Percentiles rank a stretch among this genome's conserved stretches.
Conservation (phyloP, 1,140 invertebrate genomes). For the Centruroides sculpturatus region DNA sequence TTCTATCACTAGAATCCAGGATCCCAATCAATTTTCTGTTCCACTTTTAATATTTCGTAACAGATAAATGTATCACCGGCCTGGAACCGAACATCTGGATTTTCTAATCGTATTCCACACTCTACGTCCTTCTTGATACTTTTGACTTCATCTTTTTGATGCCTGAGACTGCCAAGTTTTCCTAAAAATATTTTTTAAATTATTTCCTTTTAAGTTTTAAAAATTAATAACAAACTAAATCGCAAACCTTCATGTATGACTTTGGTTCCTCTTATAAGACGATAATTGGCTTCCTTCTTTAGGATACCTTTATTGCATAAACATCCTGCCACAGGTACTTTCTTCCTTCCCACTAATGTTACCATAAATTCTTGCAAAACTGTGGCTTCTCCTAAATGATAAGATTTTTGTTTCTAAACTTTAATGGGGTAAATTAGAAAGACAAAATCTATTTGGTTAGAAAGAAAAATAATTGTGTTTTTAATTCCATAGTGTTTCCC, state of each 20-base stretch:
- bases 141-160: constrained; percentile 76
- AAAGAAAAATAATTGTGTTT: no score
- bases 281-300: constrained; percentile 48
- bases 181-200: constrained; percentile 36
- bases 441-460: not conserved
- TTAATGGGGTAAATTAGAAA: not conserved
- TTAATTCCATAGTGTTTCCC: not conserved
- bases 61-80: constrained; percentile 66
- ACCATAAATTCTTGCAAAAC: constrained; percentile 75
- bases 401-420: constrained; percentile 2
- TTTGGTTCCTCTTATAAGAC: constrained; percentile 52
- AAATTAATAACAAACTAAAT: not conserved
- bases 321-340: constrained; percentile 75
- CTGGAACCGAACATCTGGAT: constrained; percentile 45
- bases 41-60: constrained; percentile 45
- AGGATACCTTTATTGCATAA: constrained; percentile 63
- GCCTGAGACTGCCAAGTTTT: constrained; percentile 59
- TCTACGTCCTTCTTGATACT: constrained; percentile 67
- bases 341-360: constrained; percentile 55
- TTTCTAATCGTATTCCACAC: constrained; percentile 65
- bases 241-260: constrained; percentile 53
- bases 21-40: constrained; percentile 59
- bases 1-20: constrained; percentile 15
- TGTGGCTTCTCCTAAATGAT: constrained; percentile 57
- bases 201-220: not conserved